Base-by-base conservation (phyloP, 2,888 invertebrate species). In the Drosophila neonasuta region DNA sequence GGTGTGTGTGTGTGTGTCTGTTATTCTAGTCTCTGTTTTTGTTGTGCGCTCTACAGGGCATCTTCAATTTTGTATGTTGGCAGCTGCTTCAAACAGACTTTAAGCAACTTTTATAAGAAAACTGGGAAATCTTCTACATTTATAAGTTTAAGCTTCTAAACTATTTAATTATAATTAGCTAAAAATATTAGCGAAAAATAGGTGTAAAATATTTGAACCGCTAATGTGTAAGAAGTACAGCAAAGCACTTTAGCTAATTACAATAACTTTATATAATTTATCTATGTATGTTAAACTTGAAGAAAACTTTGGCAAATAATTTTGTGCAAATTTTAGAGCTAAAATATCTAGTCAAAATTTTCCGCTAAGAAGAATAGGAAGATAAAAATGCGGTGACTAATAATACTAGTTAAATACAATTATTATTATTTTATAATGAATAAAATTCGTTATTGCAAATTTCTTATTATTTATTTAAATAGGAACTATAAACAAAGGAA, bases 11-110 rank as follows among this genome's bases (percentile, higher is more conserved):
- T 56, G 50, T 24, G 34, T 32, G 52, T 45, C 41, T 44, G 60
- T 63, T 60, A 32, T 55, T 32, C 39, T 17, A 45, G 52, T 24
- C 52, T 52, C 13, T 36, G 13, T 36, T 36, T 29, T 13, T 13
- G 44, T 45, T 41, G 36, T 42, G 11, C 11, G n/a, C 45, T n/a
- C 42, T 13, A 44, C 13, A 51, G 50, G 13, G 77, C 48, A 50
- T 17, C 59, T 55, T 17, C 2, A 49, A 57, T 45, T 50, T 50
- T 58, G 3, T 13, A 0, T 24, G 24, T 24, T 24, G 24, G 24
- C 8, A 24, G 15, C 7, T 39, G 45, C 42, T 51, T 56, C 2
- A 11, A 32, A 13, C 8, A 20, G 17, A 45, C 30, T 46, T 46
- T 11, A 9, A 46, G 15, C 5, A 50, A 51, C 13, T 39, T 17